Evolutionary conservation across 1,140 invertebrate genomes (phyloP).

Genomic region (Hycleus phaleratus): DNA sequence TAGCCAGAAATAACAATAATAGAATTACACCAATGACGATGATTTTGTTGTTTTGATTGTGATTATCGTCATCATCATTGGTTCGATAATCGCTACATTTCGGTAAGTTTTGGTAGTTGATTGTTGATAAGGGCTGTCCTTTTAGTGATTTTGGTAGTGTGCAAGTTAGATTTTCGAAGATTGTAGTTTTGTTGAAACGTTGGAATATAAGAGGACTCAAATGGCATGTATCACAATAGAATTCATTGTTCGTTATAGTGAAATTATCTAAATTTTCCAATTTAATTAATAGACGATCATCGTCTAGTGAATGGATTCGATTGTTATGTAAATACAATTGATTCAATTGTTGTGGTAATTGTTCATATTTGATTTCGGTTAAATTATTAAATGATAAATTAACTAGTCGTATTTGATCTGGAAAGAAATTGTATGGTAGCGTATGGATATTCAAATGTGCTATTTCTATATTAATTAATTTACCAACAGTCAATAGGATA

Average conservation of each 20-base stretch:
- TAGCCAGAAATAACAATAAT: slow-evolving; percentile 25
- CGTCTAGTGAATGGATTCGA: slow-evolving; percentile 48
- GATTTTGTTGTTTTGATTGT: slow-evolving; percentile 19
- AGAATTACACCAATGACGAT: slow-evolving; percentile 25
- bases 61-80: slow-evolving; percentile 9
- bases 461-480: slow-evolving; percentile 49
- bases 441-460: slow-evolving; percentile 51
- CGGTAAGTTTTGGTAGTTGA: slow-evolving; percentile 8
- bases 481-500: slow-evolving; percentile 48
- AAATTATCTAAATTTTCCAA: slow-evolving; percentile 48
- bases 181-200: slow-evolving; percentile 39
- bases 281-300: slow-evolving; percentile 46
- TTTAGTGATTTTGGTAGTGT: slow-evolving; percentile 31
- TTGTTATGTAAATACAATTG: slow-evolving; percentile 56
- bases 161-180: slow-evolving; percentile 33
- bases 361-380: slow-evolving; percentile 19
- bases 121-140: slow-evolving; percentile 24
- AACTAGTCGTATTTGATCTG: slow-evolving; percentile 45
- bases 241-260: slow-evolving; percentile 52
- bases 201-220: slow-evolving; percentile 42
- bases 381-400: slow-evolving; percentile 50
- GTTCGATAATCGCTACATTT: slow-evolving; percentile 18
- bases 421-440: slow-evolving; percentile 47
- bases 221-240: slow-evolving; percentile 58
- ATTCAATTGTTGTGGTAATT: slow-evolving; percentile 47